Evolutionary conservation across 64 coral and sea anemone genomes (phyloP).

Genomic region (Montipora foliosa): DNA sequence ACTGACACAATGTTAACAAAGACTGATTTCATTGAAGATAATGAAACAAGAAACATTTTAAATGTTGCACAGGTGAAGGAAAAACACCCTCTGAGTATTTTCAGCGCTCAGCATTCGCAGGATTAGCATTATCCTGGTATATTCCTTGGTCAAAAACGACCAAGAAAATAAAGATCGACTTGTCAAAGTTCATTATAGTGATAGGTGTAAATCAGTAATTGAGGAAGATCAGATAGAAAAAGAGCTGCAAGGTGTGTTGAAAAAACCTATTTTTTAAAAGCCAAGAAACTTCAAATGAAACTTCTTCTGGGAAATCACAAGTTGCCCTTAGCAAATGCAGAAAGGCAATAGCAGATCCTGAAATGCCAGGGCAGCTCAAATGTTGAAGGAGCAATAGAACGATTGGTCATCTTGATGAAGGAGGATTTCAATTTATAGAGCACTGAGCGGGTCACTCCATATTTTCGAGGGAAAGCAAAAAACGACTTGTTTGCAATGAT

Average conservation of each 20-base stretch:
- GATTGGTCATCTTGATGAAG: conserved; percentile 1
- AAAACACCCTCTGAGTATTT: too few relatives aligned
- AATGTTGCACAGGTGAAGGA: too few relatives aligned
- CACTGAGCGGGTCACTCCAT: neutral
- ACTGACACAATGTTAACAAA: too few relatives aligned
- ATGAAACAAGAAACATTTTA: too few relatives aligned
- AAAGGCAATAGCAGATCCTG: neutral
- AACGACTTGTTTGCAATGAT: conserved; percentile 92
- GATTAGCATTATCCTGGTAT: too few relatives aligned
- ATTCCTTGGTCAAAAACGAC: too few relatives aligned
- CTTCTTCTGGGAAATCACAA: neutral
- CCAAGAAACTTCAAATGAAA: conserved; percentile 61
- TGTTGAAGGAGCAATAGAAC: neutral
- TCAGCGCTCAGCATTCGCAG: too few relatives aligned
- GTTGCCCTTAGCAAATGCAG: neutral
- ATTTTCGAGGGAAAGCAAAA: conserved; percentile 20
- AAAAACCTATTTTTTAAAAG: conserved; percentile 60
- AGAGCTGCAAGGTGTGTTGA: conserved; percentile 68
- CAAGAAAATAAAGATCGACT: too few relatives aligned
- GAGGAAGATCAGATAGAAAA: conserved; percentile 35
- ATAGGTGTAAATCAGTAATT: too few relatives aligned
- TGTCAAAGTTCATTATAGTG: too few relatives aligned
- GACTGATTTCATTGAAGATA: too few relatives aligned
- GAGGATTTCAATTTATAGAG: conserved; percentile 6
- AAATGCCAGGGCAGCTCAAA: neutral